Conservation (phyloP, 2,113 vertebrate genomes). For the Psilopogon haemacephalus region DNA sequence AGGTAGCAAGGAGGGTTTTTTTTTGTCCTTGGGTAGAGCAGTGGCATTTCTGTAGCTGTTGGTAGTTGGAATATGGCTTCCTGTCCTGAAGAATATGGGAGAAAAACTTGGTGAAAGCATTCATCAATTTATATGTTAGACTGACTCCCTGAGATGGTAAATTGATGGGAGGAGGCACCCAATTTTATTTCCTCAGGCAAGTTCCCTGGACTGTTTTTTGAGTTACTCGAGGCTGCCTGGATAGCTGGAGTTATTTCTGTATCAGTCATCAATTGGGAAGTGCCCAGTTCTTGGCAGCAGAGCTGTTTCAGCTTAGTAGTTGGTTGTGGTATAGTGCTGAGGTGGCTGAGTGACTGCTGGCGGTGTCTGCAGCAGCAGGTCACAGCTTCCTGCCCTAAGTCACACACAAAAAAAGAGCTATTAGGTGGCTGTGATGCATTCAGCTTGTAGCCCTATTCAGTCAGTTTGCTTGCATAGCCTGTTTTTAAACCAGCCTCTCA, state of each 20-base stretch:
- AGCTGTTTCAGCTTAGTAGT: not conserved
- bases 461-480: fast-evolving
- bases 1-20: not conserved
- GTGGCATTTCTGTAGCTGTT: not conserved
- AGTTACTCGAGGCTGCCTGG: not conserved
- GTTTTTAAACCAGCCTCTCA: not conserved
- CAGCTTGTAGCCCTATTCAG: not conserved
- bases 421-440: not conserved
- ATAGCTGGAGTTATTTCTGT: not conserved
- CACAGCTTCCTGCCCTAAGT: not conserved
- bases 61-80: not conserved
- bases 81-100: not conserved
- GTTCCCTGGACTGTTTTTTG: not conserved
- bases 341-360: not conserved
- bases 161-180: not conserved
- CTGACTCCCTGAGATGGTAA: not conserved
- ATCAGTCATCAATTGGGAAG: not conserved
- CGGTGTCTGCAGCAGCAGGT: fast-evolving
- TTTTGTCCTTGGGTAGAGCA: not conserved
- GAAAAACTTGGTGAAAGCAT: not conserved
- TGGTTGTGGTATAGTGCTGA: not conserved
- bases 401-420: not conserved
- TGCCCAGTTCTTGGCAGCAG: not conserved
- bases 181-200: not conserved
- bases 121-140: not conserved